Base-by-base conservation (phyloP, 1,140 invertebrate genomes). In the Aporrectodea caliginosa region DNA sequence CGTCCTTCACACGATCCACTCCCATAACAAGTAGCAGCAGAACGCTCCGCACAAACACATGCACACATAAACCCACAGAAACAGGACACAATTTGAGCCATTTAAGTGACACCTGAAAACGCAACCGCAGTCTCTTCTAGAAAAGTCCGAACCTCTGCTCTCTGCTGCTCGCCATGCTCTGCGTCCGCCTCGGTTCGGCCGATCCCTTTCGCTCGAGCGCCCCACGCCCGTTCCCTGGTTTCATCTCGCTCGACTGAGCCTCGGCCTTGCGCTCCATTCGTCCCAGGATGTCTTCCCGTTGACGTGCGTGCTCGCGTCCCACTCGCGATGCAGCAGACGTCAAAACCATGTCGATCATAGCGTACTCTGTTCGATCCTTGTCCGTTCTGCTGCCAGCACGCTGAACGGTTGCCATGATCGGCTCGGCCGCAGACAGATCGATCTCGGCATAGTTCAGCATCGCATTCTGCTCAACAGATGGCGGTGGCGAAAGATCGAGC, bases 401-500 rank as follows among this genome's bases (percentile, higher is more conserved):
- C 22, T 58, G 43, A 58, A 22, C 43, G 6, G 43, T 12, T 12
- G 43, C 43, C 43, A 31, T 35, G 0, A 2, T 30, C 22, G 33
- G 16, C 12, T 35, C 71, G 35, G 16, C 22, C 14, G 74, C 72
- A n/a, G 79, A 80, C 33, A 86, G 78, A 74, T 86, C 85, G 33
- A 86, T 84, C 78, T 87, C 86, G 16, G 85, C 85, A 82, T 87
- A 87, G 72, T 87, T 87, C 27, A 87, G 78, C 77, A 83, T 81
- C 16, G 83, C 82, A 69, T 87, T 58, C 22, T 6, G n/a, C 22
- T 77, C 70, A 68, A 76, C 75, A 30, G 80, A 79, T 35, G 84
- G 82, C n/a, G 80, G 80, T 35, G 84, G 82, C 27, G 83, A 82
- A 16, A 81, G 73, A 1, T 83, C 83, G 6, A 84, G 84, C 0